Evolutionary conservation across 2,113 vertebrate genomes (phyloP), one percentile per base, ranked within the genome.

Genomic region (Aphyosemion australe): DNA sequence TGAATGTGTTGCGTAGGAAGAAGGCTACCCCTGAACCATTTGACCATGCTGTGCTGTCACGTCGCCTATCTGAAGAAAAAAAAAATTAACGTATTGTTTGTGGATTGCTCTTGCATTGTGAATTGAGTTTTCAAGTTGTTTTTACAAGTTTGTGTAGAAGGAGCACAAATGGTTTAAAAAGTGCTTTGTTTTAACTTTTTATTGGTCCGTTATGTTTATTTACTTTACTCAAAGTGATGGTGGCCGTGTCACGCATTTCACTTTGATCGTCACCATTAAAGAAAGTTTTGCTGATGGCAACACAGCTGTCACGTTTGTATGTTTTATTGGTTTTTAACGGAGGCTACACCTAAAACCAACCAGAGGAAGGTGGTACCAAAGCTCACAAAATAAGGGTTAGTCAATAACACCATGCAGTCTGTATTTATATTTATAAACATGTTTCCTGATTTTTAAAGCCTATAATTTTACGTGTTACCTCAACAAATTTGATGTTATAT

Each of bases 261-360:
- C 81, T 87, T 84, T 87, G 78, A 62, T 74, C 72, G 42, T 74
- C 84, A 88, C 78, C 78, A 90, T 91, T 88, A 91, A 91, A 88
- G 83, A 81, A 87, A 76, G 80, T 88, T 65, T 90, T 85, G 86
- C 88, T 77, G 81, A 83, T 88, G 82, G 84, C 80, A 75, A 65
- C 69, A 78, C 74, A 79, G 65, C 54, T 51, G 51, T 74, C 79
- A 47, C 61, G 51, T 74, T 13, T 69, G 16, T 72, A 16, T 6
- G 10, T 42, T 37, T 10, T 32, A 60, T 37, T 65, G 54, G 39
- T 52, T 31, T 34, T 5, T 13, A 12, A 26, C 21, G 4, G 5
- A 4, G 26, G 26, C 26, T 37, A 32, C 3, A 32, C 32, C 32
- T 32, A 32, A 32, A 32, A 32, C 32, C 32, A 32, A 32, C 32